Base-by-base conservation (phyloP, 2,797 vertebrate genomes). In the Poeciliopsis presidionis region DNA sequence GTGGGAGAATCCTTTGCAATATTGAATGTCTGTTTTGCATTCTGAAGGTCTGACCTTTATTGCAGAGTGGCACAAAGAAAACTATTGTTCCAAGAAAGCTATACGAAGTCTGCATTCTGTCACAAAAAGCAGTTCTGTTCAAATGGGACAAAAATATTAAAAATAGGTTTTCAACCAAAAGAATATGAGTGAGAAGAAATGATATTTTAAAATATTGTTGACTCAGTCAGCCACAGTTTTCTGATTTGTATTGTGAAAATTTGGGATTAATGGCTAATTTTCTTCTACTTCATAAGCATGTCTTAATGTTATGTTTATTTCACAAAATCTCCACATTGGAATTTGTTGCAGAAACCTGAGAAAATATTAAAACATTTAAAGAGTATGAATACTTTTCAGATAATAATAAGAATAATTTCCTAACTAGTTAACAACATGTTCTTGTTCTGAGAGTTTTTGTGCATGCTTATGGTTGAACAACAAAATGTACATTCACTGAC, bases 391-490 rank as follows among this genome's bases (percentile, higher is more conserved):
- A 4, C 1, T 36, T 20, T 36, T 18, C 18, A 1, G 30, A 65
- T 16, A 9, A 39, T 22, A 39, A 20, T 67, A 67, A 22, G 63
- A 61, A 18, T 33, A 14, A 33, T 63, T 33, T 63, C 1, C 30
- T 63, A 5, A 7, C 18, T 20, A 63, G 43, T 75, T 76, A 65
- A 90, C 57, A 79, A 79, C 86, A 85, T 87, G 8, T 41, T 70
- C 33, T 43, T 72, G 67, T 79, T 78, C 69, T 73, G 65, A 78
- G 59, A 73, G 3, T 3, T 63, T 61, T 14, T 39, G 74, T 59
- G 12, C 72, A 76, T 57, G 74, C 84, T 76, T 59, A 70, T 59
- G 36, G 71, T 81, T 86, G 69, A 71, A 9, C 53, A 36, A 73
- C 36, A 72, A 84, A 53, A 47, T 51, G 45, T 43, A 2, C 36